phyloP scores from a whole-genome alignment of 2,113 vertebrate genomes.

The Shinisaurus crocodilurus region DNA sequence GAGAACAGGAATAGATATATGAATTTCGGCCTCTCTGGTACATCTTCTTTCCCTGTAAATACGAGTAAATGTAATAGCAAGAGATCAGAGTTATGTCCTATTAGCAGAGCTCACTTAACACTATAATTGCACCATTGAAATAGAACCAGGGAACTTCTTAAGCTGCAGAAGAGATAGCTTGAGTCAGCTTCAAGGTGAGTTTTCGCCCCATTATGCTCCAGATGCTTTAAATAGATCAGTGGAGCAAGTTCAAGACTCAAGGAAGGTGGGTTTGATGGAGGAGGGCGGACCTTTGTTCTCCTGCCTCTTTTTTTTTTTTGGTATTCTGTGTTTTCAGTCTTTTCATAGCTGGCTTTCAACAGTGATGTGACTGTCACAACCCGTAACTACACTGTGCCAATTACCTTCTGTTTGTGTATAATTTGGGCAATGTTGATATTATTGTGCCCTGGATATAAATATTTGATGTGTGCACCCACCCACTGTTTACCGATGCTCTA shows the following conservation, averaged over 20 bases:
- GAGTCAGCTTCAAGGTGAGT: background rate
- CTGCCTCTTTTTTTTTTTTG: constrained; percentile 74
- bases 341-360: constrained; percentile 65
- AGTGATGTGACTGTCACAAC: constrained; percentile 64
- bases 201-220: background rate
- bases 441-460: constrained; percentile 52
- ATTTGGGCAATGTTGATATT: constrained; percentile 65
- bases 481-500: constrained; percentile 3
- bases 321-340: constrained; percentile 52
- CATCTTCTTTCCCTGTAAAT: background rate
- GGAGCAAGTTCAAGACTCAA: constrained; percentile 48
- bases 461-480: constrained; percentile 34
- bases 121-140: background rate
- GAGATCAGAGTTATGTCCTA: background rate
- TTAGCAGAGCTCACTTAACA: background rate
- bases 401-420: constrained; percentile 60
- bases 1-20: background rate
- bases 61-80: background rate
- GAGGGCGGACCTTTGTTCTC: constrained; percentile 63
- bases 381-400: constrained; percentile 54
- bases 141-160: background rate
- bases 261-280: constrained; percentile 66
- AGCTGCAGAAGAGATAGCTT: rapidly evolving
- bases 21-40: background rate
- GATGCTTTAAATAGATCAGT: constrained; percentile 5